Conservation (phyloP, 2,888 invertebrate genomes). For the Thalpophila matura region DNA sequence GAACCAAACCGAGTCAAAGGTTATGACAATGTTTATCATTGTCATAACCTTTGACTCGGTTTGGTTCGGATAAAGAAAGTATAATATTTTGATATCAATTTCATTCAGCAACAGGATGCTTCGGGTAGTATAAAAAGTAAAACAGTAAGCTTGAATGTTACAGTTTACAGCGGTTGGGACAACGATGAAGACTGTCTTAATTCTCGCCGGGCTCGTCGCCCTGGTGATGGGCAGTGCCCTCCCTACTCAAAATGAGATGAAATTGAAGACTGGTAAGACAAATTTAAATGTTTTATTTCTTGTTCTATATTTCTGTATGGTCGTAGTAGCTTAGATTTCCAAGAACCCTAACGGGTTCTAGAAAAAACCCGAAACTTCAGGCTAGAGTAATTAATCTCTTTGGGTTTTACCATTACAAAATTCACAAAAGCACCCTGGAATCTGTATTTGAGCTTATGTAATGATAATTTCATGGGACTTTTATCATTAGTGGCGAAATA, state of each 20-base stretch:
- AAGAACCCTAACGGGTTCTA: not conserved
- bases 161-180: constrained; percentile 67
- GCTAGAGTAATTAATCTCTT: no score
- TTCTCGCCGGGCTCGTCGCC: constrained; percentile 74
- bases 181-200: constrained; percentile 79
- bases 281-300: not conserved
- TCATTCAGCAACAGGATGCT: not conserved
- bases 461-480: no score
- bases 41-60: no score
- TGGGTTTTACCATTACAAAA: no score
- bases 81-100: constrained; percentile 4
- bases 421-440: no score
- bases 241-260: constrained; percentile 58
- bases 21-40: constrained; percentile 22
- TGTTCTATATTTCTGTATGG: not conserved
- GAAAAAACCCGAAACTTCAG: no score
- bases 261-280: constrained; percentile 50
- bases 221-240: constrained; percentile 68
- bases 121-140: constrained; percentile 43
- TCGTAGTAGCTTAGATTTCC: not conserved
- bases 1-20: constrained; percentile 26
- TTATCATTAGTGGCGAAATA: no score
- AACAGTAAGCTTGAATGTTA: constrained; percentile 26
- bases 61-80: constrained; percentile 36
- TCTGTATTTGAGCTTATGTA: no score